Percentiles rank a stretch among this genome's conserved stretches.
Conservation (phyloP, 2,888 invertebrate genomes). For the Anorthoa munda region DNA sequence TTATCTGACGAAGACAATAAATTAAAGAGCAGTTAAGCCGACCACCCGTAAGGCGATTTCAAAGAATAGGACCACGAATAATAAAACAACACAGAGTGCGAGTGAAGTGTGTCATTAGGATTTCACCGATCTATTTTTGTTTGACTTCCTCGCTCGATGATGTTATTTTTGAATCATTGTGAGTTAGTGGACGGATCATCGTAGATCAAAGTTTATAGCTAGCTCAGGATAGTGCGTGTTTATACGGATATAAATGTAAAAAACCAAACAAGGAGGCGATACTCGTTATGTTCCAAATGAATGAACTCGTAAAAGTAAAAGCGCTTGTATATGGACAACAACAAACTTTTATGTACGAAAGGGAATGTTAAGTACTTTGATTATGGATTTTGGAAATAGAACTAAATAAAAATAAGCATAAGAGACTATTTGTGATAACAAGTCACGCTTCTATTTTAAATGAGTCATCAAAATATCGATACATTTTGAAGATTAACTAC, state of each 20-base stretch:
- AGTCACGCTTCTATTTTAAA: not conserved
- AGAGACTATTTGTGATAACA: conserved; percentile 14
- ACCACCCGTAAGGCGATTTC: conserved; percentile 83
- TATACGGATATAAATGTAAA: conserved; percentile 61
- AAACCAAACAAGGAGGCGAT: conserved; percentile 60
- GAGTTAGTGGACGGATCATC: conserved; percentile 78
- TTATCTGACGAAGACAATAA: conserved; percentile 67
- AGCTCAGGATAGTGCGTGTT: conserved; percentile 69
- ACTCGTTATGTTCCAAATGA: conserved; percentile 59
- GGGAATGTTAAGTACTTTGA: conserved; percentile 37
- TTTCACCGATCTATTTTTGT: conserved; percentile 83
- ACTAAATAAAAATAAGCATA: conserved; percentile 22
- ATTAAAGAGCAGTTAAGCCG: conserved; percentile 74
- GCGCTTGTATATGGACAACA: conserved; percentile 36
- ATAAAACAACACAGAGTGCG: conserved; percentile 73
- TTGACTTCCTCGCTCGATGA: conserved; percentile 68
- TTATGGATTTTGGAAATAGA: conserved; percentile 15
- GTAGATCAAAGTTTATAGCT: conserved; percentile 82
- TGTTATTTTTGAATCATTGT: conserved; percentile 76
- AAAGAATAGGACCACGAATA: conserved; percentile 73
- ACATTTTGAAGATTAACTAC: not conserved
- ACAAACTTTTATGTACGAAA: conserved; percentile 41
- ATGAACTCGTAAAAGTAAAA: conserved; percentile 59
- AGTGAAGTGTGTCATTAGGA: conserved; percentile 87
- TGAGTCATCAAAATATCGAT: conserved; percentile 2